phyloP scores from a whole-genome alignment of 2,888 invertebrate species.

The Falcaria lacertinaria region DNA sequence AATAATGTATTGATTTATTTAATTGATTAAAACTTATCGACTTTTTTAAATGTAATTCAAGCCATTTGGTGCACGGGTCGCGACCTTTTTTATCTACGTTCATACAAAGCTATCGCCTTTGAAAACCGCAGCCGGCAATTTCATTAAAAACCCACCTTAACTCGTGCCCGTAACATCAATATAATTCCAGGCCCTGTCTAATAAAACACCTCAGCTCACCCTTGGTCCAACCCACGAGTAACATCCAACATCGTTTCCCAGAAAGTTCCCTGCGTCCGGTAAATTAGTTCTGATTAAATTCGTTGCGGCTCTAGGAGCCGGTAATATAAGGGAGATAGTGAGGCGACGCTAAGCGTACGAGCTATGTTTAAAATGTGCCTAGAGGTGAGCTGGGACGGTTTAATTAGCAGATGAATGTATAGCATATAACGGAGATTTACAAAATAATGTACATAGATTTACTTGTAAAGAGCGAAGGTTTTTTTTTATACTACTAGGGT shows the following conservation, averaged over 20 bases:
- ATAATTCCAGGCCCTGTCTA: neutral
- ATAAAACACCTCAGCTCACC: neutral
- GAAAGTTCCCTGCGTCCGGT: conserved; percentile 17
- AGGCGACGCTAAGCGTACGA: neutral
- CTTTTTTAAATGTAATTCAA: too few species aligned
- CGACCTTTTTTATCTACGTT: neutral
- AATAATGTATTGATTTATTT: too few species aligned
- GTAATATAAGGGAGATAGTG: neutral
- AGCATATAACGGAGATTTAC: too few species aligned
- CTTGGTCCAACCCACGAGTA: neutral
- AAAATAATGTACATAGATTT: too few species aligned
- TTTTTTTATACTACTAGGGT: too few species aligned
- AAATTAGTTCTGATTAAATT: conserved; percentile 35
- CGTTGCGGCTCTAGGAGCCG: conserved; percentile 3
- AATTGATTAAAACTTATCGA: too few species aligned
- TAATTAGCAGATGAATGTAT: too few species aligned
- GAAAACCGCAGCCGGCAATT: neutral
- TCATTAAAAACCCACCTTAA: neutral
- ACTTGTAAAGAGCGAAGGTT: too few species aligned
- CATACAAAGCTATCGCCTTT: neutral
- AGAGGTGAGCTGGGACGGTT: neutral
- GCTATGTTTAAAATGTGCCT: neutral
- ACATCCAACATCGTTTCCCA: neutral
- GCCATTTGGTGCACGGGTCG: too few species aligned
- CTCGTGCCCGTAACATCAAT: neutral